Conservation (phyloP, 2,113 vertebrate genomes). For the Pandion haliaetus region DNA sequence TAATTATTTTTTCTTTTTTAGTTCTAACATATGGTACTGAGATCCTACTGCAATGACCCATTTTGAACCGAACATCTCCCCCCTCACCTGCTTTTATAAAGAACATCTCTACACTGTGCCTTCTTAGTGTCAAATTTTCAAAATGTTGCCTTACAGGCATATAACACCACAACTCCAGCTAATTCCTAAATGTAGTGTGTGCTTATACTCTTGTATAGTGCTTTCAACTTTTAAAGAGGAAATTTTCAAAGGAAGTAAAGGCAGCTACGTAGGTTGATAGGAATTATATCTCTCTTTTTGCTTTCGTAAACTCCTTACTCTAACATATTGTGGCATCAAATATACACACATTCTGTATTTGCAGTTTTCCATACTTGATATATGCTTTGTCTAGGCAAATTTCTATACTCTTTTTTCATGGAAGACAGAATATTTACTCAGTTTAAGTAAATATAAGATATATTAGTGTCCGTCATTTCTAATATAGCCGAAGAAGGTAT, state of each 20-base stretch:
- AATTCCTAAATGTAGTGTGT: background rate
- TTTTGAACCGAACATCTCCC: background rate
- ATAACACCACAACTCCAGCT: background rate
- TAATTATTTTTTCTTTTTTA: background rate
- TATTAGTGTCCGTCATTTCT: background rate
- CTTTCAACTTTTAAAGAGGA: constrained; percentile 32
- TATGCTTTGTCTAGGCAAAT: constrained; percentile 14
- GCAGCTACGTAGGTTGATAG: background rate
- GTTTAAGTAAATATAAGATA: background rate
- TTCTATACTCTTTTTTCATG: background rate
- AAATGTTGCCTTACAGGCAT: background rate
- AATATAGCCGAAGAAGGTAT: background rate
- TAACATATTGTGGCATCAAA: background rate
- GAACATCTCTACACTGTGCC: background rate
- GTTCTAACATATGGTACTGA: background rate
- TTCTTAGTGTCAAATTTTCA: background rate
- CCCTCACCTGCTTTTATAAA: background rate
- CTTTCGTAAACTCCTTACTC: background rate
- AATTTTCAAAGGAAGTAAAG: background rate
- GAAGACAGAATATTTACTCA: background rate
- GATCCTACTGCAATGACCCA: background rate
- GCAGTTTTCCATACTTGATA: background rate
- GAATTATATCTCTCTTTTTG: background rate
- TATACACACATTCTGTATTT: constrained; percentile 21
- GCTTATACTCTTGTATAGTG: background rate